Evolutionary conservation across 2,797 vertebrate species (phyloP).

Genomic region (Xenops minutus): DNA sequence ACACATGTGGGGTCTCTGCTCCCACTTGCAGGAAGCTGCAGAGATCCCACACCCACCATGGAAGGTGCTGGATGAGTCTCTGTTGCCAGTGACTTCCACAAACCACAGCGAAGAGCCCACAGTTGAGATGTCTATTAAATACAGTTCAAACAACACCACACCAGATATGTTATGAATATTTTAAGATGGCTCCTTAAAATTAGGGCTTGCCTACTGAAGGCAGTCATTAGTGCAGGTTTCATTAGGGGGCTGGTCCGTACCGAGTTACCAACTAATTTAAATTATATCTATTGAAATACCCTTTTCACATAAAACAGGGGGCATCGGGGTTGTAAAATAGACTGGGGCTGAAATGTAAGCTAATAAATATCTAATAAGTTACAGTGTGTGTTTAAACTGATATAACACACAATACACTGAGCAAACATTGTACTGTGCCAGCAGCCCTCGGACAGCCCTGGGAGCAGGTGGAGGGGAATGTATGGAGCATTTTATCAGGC

Average conservation of each 20-base stretch:
- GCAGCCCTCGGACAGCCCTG: background rate
- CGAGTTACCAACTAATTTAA: conserved; percentile 9
- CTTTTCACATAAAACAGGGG: conserved; percentile 41
- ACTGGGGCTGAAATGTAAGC: conserved; percentile 19
- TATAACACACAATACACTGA: background rate
- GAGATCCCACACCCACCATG: background rate
- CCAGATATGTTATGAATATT: conserved; percentile 31
- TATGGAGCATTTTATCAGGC: background rate
- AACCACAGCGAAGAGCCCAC: background rate
- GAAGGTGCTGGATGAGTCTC: background rate
- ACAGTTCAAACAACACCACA: background rate
- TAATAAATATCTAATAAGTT: conserved; percentile 45
- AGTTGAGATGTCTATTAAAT: background rate
- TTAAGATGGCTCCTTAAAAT: conserved; percentile 40
- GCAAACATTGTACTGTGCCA: background rate
- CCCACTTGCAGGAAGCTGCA: background rate
- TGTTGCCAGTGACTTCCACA: background rate
- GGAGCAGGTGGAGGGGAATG: conserved; percentile 8
- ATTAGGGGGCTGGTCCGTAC: background rate
- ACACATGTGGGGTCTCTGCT: accelerated
- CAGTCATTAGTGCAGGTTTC: conserved; percentile 41
- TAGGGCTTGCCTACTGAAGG: background rate
- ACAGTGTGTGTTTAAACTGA: background rate
- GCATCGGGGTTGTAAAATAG: conserved; percentile 19
- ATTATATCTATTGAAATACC: conserved; percentile 30